Conservation (phyloP, 2,113 vertebrate species). For the Chaetodon trifascialis region DNA sequence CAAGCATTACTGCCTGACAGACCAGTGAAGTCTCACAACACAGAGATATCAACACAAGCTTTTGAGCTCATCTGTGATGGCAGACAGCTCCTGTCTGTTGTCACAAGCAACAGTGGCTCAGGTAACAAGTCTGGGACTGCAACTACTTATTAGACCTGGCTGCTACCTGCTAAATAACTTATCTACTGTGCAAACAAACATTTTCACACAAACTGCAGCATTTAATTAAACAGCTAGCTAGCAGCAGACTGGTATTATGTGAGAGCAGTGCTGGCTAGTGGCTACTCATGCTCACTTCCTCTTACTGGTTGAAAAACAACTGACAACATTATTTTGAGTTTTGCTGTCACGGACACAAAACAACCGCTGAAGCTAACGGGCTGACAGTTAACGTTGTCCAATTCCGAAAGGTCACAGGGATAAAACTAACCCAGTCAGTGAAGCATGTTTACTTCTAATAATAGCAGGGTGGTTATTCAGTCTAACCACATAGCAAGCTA, state of each 20-base stretch:
- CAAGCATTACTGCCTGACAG: constrained; percentile 2
- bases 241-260: constrained; percentile 22
- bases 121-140: constrained; percentile 46
- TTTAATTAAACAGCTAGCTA: not conserved
- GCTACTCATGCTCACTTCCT: constrained; percentile 53
- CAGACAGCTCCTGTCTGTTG: constrained; percentile 46
- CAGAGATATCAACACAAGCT: not conserved
- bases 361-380: constrained; percentile 14
- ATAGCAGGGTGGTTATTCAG: constrained; percentile 24
- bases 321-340: not conserved
- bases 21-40: not conserved
- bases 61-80: constrained; percentile 2
- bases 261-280: constrained; percentile 15
- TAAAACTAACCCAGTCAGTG: constrained; percentile 16
- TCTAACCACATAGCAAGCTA: not conserved
- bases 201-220: not conserved
- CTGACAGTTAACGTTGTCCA: constrained; percentile 33
- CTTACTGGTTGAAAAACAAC: constrained; percentile 42
- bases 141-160: constrained; percentile 30
- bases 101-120: constrained; percentile 50
- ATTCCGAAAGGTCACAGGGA: constrained; percentile 36
- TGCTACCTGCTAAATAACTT: constrained; percentile 36
- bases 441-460: constrained; percentile 37
- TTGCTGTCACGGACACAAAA: not conserved
- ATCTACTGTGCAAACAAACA: constrained; percentile 23